These are phyloP conservation scores for Suncus etruscus DNA, from an alignment of 2,113 vertebrate genomes.

Conservation along the genomic window DNA sequence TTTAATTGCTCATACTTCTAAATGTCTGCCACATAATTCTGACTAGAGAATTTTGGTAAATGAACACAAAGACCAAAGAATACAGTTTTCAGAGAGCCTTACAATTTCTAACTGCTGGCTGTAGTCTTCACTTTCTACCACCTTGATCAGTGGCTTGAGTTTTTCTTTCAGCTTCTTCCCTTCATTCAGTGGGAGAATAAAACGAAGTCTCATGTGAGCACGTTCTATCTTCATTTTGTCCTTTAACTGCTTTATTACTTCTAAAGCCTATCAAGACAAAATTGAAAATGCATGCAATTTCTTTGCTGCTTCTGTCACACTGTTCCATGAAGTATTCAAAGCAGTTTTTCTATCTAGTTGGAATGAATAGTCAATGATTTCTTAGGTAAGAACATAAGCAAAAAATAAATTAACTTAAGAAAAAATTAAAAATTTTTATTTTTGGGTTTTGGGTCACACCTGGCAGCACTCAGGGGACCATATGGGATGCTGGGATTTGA, in stretches of 20 bases:
- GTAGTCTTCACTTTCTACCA: constrained; percentile 95
- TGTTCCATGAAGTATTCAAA: not conserved
- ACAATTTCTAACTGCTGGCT: constrained; percentile 94
- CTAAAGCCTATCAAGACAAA: constrained; percentile 91
- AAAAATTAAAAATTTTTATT: no score
- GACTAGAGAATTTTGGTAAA: not conserved
- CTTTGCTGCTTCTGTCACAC: not conserved
- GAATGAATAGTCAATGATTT: not conserved
- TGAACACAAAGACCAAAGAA: not conserved
- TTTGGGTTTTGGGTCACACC: no score
- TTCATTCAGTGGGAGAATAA: constrained; percentile 93
- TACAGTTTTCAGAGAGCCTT: constrained; percentile 57
- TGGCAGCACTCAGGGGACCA: no score
- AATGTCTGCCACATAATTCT: not conserved
- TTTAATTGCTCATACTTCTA: not conserved
- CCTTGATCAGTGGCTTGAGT: constrained; percentile 94
- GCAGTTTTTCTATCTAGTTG: not conserved
- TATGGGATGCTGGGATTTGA: no score
- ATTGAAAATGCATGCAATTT: not conserved
- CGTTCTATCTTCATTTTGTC: constrained; percentile 97
- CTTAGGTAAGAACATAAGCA: not conserved
- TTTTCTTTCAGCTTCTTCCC: constrained; percentile 97
- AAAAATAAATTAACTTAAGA: not conserved
- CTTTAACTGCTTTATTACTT: constrained; percentile 96
- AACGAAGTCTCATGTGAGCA: constrained; percentile 96